Percentiles rank a stretch among this genome's conserved stretches.
phyloP scores from a whole-genome alignment of 2,888 invertebrate genomes.

The Drosophila prolongata region DNA sequence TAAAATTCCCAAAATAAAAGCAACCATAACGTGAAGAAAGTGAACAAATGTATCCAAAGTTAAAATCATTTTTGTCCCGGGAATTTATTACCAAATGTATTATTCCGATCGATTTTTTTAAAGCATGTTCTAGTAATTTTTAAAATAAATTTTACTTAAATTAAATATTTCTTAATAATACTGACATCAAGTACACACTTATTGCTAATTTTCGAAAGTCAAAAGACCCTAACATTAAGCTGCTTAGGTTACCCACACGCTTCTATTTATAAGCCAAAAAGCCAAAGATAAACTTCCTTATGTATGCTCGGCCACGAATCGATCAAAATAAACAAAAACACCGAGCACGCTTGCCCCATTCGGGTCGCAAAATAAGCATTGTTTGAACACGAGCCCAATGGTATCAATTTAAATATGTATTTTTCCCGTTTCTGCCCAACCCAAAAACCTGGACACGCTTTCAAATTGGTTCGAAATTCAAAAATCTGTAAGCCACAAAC shows the following conservation, averaged over 20 bases:
- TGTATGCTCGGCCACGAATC: constrained; percentile 51
- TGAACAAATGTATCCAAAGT: neutral
- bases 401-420: constrained; percentile 65
- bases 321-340: constrained; percentile 34
- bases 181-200: neutral
- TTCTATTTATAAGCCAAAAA: neutral
- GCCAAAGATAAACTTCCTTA: constrained; percentile 9
- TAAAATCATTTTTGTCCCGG: too few relatives aligned
- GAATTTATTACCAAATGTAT: too few relatives aligned
- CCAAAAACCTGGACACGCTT: constrained; percentile 57
- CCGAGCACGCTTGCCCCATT: constrained; percentile 35
- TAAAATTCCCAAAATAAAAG: too few relatives aligned
- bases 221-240: constrained; percentile 1
- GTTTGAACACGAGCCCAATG: constrained; percentile 73
- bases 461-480: constrained; percentile 17
- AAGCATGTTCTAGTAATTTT: too few relatives aligned
- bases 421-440: neutral
- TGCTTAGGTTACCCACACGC: constrained; percentile 2
- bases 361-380: constrained; percentile 51
- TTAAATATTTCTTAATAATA: neutral
- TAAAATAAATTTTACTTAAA: too few relatives aligned
- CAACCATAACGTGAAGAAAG: too few relatives aligned
- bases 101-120: neutral
- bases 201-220: neutral
- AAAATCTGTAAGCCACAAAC: constrained; percentile 31